phyloP scores from a whole-genome alignment of 2,888 invertebrate species.

The Napeogenes inachia region DNA sequence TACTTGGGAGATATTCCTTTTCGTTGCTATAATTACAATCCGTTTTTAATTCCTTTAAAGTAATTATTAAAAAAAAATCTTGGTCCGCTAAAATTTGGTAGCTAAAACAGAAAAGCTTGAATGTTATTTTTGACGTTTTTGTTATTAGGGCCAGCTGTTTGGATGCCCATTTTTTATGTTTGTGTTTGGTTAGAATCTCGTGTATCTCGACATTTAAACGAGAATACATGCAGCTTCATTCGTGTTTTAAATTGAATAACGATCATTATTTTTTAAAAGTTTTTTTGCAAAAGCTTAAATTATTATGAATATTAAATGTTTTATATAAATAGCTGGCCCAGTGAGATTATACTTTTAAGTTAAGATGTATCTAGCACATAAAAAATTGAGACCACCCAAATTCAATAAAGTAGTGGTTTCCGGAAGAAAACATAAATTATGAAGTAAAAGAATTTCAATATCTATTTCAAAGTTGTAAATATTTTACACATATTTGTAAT shows the following conservation, averaged over 20 bases:
- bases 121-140: conserved; percentile 26
- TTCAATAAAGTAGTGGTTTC: conserved; percentile 7
- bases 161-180: conserved; percentile 27
- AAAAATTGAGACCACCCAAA: neutral
- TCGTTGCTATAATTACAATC: conserved; percentile 12
- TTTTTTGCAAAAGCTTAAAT: conserved; percentile 43
- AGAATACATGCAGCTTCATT: conserved; percentile 38
- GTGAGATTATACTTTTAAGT: conserved; percentile 52
- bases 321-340: conserved; percentile 53
- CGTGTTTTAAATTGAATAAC: conserved; percentile 12
- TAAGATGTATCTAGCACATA: conserved; percentile 18
- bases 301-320: conserved; percentile 40
- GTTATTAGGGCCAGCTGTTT: conserved; percentile 42
- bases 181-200: conserved; percentile 33
- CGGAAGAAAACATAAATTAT: neutral
- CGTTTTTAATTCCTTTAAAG: conserved; percentile 18
- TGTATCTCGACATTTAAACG: conserved; percentile 36
- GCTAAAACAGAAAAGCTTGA: conserved; percentile 32
- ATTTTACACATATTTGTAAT: conserved; percentile 71
- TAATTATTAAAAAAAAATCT: conserved; percentile 17
- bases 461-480: conserved; percentile 71
- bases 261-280: conserved; percentile 9
- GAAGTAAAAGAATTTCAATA: conserved; percentile 32
- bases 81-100: conserved; percentile 28
- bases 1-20: conserved; percentile 44